These are phyloP conservation scores for Palythoa grandiflora DNA, from an alignment of 92 coral and sea anemone species.

Conservation along the genomic window DNA sequence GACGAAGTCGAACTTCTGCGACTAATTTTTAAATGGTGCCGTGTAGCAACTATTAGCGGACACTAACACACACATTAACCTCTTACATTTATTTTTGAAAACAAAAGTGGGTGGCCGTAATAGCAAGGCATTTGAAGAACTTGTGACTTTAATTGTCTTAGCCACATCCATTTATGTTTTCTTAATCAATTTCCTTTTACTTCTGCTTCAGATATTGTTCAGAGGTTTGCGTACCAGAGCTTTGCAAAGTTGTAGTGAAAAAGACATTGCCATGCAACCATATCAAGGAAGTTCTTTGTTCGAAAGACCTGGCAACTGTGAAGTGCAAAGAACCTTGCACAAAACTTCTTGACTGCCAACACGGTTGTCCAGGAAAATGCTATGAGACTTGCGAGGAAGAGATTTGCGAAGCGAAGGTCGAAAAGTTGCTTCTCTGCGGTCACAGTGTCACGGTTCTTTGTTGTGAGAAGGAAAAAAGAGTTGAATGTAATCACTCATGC, in stretches of 20 bases:
- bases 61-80: too few relatives aligned
- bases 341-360: constrained; percentile 63
- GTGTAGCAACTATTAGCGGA: too few relatives aligned
- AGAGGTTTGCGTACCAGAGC: constrained; percentile 25
- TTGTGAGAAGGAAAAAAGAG: constrained; percentile 21
- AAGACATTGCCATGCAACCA: constrained; percentile 21
- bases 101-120: too few relatives aligned
- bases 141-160: too few relatives aligned
- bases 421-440: constrained; percentile 49
- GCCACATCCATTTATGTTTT: too few relatives aligned
- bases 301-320: constrained; percentile 23
- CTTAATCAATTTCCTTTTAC: too few relatives aligned
- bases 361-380: constrained; percentile 55
- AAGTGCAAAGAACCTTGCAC: constrained; percentile 29
- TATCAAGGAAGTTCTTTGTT: constrained; percentile 31
- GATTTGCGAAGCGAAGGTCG: constrained; percentile 42
- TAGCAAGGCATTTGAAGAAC: too few relatives aligned
- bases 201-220: constrained; percentile 11
- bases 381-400: constrained; percentile 41
- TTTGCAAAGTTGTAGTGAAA: background rate
- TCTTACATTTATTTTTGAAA: too few relatives aligned
- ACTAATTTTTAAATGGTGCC: too few relatives aligned
- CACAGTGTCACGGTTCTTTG: constrained; percentile 64
- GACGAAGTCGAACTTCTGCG: too few relatives aligned
- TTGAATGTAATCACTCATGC: constrained; percentile 35